A percentile compares a stretch with the other conserved stretches of the same genome.
Evolutionary conservation across 2,797 vertebrate genomes (phyloP).

Genomic region (Falco novaeseelandiae): DNA sequence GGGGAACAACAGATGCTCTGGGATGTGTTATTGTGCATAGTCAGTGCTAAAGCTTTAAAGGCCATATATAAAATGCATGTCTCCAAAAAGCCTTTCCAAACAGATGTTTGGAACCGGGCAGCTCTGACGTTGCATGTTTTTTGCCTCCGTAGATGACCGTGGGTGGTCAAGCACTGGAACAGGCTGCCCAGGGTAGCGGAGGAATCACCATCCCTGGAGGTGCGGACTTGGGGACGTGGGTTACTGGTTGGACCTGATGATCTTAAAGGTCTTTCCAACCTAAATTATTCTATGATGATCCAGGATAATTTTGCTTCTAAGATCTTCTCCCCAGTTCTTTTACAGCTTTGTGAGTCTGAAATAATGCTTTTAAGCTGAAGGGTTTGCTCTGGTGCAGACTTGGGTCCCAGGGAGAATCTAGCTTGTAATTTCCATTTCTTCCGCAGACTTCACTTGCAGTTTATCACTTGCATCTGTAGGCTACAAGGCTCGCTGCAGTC

Average conservation of each 20-base stretch:
- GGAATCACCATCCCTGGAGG: too few relatives aligned
- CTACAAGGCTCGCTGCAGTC: neutral
- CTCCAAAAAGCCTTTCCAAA: neutral
- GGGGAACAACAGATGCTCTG: neutral
- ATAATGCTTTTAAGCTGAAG: neutral
- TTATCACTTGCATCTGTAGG: neutral
- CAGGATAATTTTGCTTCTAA: neutral
- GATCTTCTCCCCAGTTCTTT: neutral
- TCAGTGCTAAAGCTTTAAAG: neutral
- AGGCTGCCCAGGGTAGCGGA: too few relatives aligned
- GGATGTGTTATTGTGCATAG: accelerated
- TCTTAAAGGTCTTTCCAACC: too few relatives aligned
- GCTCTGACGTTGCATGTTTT: accelerated
- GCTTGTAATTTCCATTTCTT: neutral
- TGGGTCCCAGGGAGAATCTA: neutral
- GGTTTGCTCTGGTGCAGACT: neutral
- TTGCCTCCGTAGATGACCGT: neutral
- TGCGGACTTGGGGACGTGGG: too few relatives aligned
- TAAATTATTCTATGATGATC: too few relatives aligned
- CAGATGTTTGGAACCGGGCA: neutral
- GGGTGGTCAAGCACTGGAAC: too few relatives aligned
- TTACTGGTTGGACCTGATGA: too few relatives aligned
- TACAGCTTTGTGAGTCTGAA: neutral
- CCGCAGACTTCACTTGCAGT: neutral
- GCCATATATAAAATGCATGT: accelerated